Evolutionary conservation across 2,113 vertebrate genomes (phyloP), one percentile per base, ranked within the genome.

Genomic region (Crotalus horridus): DNA sequence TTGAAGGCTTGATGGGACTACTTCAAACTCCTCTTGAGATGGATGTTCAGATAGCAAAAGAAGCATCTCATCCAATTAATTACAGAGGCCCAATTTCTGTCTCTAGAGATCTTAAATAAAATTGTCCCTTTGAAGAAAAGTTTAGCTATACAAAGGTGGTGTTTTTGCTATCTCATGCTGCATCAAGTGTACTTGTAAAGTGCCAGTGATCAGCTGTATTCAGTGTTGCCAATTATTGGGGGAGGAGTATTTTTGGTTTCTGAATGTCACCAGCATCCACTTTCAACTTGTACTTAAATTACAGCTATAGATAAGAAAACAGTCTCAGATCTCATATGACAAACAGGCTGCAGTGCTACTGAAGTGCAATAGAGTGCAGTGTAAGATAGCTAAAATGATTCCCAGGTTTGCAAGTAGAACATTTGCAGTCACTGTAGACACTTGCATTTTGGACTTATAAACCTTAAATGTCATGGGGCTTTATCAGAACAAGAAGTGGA

Each of bases 361-460:
- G 55, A 85, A 15, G 43, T 1, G 55, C 11, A 69, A 94, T 81
- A 87, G 90, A 74, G 86, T 39, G 88, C 92, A 87, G 94, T 92
- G 92, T 90, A 64, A 89, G 0, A 86, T 92, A 89, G 1, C 13
- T 4, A 61, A 64, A 61, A 6, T 26, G 4, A 74, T 26, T 51
- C 33, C 29, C 48, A 74, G 3, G 20, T 6, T n/a, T 13, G 1
- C 4, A 0, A 0, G 59, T 0, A 93, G 56, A 74, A 43, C 1
- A 6, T 23, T 2, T 54, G 69, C 55, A 81, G 20, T 81, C 17
- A 43, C 33, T 39, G 33, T 43, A 81, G 74, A 81, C 33, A 81
- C 43, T 81, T 43, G 6, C 33, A 81, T 21, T 81, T 20, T 81
- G 74, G 74, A 81, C 1, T 81, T 81, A 43, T n/a, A 33, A 13